Base-by-base conservation (phyloP, 2,888 invertebrate genomes). In the Mycogona germanica region DNA sequence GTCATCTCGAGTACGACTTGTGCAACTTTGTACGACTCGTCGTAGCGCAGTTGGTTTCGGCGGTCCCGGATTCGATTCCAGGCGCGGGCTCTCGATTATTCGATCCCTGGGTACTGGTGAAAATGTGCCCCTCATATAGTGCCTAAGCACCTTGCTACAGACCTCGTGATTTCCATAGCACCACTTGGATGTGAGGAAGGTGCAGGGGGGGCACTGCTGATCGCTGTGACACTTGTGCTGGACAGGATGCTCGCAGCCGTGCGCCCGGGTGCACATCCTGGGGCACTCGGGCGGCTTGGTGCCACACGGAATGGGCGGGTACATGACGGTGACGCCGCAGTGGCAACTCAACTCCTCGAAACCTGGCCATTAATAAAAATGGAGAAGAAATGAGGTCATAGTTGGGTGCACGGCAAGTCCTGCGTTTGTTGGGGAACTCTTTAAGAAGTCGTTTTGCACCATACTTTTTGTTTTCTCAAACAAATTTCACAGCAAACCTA, bases 221-320 rank as follows among this genome's bases (percentile, higher is more conserved):
- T 78, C 77, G 56, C 74, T 74, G 73, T 96, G 93, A 71, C 96
- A 95, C 56, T 77, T 77, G 72, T 92, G 95, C 64, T 81, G 79
- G 3, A 85, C 84, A 55, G 80, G 77, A 73, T 96, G 96, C 2
- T 76, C 76, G 70, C 96, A 96, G 0, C 78, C 61, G 60, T 93
- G 86, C 29, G 70, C 66, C 45, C 88, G 77, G 0, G 78, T 75
- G 69, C 96, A 97, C 0, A 82, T 81, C 19, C 79, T 76, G 42
- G 72, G 72, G 72, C 97, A 97, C 2, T 76, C 70, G 0, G 96
- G 96, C 3, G 83, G 82, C 57, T 81, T 80, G 0, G 89, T 84
- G 19, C 96, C 96, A 70, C 97, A 97, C 0, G 87, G 80, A 48
- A 97, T 81, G 0, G 97, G 97, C 1, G 97, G 96, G 67, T 83